Percentiles rank a stretch among this genome's conserved stretches.
Conservation (phyloP, 2,797 vertebrate genomes). For the Clarias pachynema region DNA sequence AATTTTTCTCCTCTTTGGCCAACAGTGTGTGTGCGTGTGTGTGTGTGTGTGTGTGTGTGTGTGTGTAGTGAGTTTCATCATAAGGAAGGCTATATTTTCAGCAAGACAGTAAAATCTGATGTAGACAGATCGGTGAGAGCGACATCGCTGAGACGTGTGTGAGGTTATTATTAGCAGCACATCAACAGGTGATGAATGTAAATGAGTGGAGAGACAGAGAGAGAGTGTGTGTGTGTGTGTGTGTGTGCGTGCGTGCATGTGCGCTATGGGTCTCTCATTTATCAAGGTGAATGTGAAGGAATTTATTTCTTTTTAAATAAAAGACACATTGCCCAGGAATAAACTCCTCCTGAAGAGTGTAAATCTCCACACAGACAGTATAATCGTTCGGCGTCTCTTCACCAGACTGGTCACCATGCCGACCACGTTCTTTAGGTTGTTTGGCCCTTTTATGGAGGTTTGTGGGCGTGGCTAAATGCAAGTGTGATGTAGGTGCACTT, state of each 20-base stretch:
- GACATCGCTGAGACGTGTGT: not conserved
- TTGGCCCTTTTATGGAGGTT: not conserved
- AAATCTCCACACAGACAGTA: not conserved
- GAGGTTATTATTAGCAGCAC: slow-evolving; percentile 7
- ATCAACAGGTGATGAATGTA: slow-evolving; percentile 8
- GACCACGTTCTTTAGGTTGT: too few relatives aligned
- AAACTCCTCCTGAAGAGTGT: not conserved
- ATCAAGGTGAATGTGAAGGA: not conserved
- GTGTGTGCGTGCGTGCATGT: not conserved
- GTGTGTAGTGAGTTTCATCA: not conserved
- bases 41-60: not conserved
- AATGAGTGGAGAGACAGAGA: too few relatives aligned
- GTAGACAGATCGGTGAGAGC: not conserved
- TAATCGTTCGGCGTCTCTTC: not conserved
- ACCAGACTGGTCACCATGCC: not conserved
- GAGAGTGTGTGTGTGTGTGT: slow-evolving; percentile 1
- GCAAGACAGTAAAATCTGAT: not conserved
- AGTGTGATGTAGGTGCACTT: not conserved
- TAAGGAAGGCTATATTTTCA: not conserved
- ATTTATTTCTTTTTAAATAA: not conserved
- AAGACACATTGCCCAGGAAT: not conserved
- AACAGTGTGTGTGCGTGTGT: not conserved
- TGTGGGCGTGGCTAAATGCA: not conserved
- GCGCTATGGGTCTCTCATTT: not conserved
- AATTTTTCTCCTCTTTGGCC: not conserved